A percentile compares a stretch with the other conserved stretches of the same genome.
These are phyloP conservation scores for Eriosoma lanigerum DNA, from an alignment of 1,140 invertebrate genomes.

Conservation along the genomic window DNA sequence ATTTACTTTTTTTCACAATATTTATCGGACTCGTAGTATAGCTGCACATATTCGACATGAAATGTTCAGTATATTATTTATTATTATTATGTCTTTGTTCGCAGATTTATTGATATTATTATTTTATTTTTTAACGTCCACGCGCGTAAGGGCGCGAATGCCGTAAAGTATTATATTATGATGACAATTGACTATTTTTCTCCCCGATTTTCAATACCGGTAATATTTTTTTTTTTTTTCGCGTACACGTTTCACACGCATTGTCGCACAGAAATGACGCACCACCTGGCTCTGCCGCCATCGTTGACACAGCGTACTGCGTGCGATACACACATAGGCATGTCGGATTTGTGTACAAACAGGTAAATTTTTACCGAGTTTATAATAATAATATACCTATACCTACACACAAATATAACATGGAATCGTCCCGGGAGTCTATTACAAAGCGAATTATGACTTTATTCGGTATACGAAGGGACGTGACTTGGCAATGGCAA, in stretches of 20 bases:
- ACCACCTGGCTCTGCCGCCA: conserved; percentile 1
- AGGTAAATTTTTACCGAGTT: conserved; percentile 26
- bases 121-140: neutral
- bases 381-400: neutral
- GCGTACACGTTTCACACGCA: neutral
- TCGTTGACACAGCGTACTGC: neutral
- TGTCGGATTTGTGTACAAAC: conserved; percentile 38
- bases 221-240: neutral
- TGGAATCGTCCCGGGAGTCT: conserved; percentile 20
- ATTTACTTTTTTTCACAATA: neutral
- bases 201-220: neutral
- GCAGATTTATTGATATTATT: conserved; percentile 23
- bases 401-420: no score
- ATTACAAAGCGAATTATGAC: conserved; percentile 31
- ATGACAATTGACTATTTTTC: conserved; percentile 27
- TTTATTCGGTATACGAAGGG: neutral
- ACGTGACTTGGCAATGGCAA: no score
- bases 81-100: neutral
- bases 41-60: no score
- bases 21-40: no score
- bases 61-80: no score
- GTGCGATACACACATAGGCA: neutral
- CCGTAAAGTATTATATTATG: neutral
- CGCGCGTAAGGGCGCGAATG: neutral
- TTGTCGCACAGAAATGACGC: neutral